Base-by-base conservation (phyloP, 2,797 vertebrate species). In the Spondyliosoma cantharus region DNA sequence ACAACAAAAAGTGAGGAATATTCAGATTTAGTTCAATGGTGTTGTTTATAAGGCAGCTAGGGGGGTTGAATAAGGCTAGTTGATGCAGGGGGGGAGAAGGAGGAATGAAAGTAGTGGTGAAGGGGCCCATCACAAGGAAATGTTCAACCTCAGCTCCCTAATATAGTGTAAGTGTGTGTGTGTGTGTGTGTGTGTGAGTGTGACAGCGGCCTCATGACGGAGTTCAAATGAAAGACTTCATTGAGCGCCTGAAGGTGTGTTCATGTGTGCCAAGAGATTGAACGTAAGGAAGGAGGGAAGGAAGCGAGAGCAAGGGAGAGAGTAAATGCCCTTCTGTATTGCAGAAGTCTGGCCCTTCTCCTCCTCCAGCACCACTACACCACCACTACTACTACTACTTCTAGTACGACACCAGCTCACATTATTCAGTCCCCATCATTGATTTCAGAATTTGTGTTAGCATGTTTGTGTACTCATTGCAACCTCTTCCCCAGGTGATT, bases 401-500 rank as follows among this genome's bases (percentile, higher is more conserved):
- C 57, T 64, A n/a, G n/a, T n/a, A n/a, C n/a, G n/a, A 81, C 84
- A 79, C 19, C 37, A 53, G 57, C 25, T 60, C 57, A 46, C 37
- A 19, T 37, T 6, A 5, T 25, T 52, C 42, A 63, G 54, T 76
- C 37, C 59, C 45, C 0, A 3, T 53, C 60, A 48, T 57, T 61
- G 64, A 45, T 42, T 22, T 76, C 53, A 72, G 13, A 56, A 32
- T 78, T 74, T 67, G 62, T 68, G 50, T 70, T 80, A 50, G 58
- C 67, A n/a, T 71, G 46, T 65, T 50, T 54, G 15, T 37, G 37
- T 60, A 12, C 42, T 57, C 17, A 54, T 27, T 25, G 14, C 61
- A 24, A 2, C 60, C 63, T 76, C 43, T 57, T 72, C 58, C 49
- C 3, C 87, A 98, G 97, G 95, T 97, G 81, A 96, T 98, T 9